These are phyloP conservation scores for Melipona beecheii DNA, from an alignment of 2,888 invertebrate species.

Conservation along the genomic window DNA sequence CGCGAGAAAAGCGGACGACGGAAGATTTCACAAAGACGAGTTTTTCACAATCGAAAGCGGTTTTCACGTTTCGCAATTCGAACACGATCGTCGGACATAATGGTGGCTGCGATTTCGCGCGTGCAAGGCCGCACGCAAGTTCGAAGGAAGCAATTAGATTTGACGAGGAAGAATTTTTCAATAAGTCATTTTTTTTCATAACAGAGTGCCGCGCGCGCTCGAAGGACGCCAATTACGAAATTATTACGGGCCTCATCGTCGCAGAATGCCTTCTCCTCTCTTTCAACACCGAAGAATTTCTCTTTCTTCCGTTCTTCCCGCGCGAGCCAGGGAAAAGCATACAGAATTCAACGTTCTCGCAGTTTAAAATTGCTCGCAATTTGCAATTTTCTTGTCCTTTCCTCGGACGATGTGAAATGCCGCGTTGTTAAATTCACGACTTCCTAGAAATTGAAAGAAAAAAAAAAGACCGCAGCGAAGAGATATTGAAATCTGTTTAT, in stretches of 20 bases:
- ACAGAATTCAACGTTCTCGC: background rate
- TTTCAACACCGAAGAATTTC: conserved; percentile 36
- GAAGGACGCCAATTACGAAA: conserved; percentile 64
- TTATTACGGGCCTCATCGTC: conserved; percentile 50
- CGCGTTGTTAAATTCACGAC: background rate
- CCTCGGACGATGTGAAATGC: background rate
- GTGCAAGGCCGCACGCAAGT: conserved; percentile 32
- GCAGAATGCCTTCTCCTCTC: conserved; percentile 22
- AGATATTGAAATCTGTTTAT: background rate
- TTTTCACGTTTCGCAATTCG: conserved; percentile 28
- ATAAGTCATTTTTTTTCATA: conserved; percentile 51
- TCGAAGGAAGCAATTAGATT: conserved; percentile 59
- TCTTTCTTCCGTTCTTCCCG: conserved; percentile 36
- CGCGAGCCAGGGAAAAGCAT: conserved; percentile 10
- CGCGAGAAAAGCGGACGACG: background rate
- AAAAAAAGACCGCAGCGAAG: background rate
- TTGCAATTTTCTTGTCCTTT: background rate
- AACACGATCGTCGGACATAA: background rate
- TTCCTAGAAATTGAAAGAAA: background rate
- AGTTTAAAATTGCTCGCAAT: background rate
- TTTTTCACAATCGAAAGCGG: background rate
- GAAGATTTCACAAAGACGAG: background rate
- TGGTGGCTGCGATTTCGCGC: conserved; percentile 35
- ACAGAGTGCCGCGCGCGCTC: conserved; percentile 32
- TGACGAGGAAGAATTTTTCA: conserved; percentile 47